Evolutionary conservation across 2,797 vertebrate species (phyloP).

Genomic region (Acridotheres tristis): DNA sequence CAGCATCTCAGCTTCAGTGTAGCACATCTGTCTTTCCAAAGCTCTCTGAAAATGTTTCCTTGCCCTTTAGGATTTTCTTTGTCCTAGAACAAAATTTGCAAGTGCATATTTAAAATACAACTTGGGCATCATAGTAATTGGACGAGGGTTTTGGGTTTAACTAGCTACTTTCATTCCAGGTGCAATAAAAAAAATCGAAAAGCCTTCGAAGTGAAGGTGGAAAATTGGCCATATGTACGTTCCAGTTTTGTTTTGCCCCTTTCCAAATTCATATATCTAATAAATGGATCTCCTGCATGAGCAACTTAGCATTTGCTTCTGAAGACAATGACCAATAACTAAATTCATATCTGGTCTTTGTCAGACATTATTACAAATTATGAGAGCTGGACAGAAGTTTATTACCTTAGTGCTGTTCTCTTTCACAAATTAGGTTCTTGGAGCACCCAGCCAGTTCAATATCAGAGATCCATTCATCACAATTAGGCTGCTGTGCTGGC

Average conservation of each 20-base stretch:
- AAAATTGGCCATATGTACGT: not conserved
- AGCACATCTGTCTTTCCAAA: not conserved
- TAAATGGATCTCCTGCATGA: conserved; percentile 50
- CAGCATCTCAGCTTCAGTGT: not conserved
- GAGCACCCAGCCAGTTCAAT: not conserved
- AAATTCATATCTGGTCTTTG: conserved; percentile 49
- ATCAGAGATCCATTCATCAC: conserved; percentile 5
- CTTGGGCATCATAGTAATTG: not conserved
- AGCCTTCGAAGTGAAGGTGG: not conserved
- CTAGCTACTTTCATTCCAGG: not conserved
- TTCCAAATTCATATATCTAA: conserved; percentile 45
- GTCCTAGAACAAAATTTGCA: not conserved
- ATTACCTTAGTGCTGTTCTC: conserved; percentile 23
- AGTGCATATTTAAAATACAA: not conserved
- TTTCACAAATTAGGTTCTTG: conserved; percentile 52
- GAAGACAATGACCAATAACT: conserved; percentile 48
- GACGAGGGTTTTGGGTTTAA: not conserved
- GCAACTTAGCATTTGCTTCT: conserved; percentile 40
- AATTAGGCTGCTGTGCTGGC: conserved; percentile 27
- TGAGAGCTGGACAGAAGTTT: conserved; percentile 39
- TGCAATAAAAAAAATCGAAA: not conserved
- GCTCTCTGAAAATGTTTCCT: not conserved
- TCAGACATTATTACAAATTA: conserved; percentile 59
- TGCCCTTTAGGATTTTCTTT: conserved; percentile 17
- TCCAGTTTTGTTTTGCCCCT: conserved; percentile 28